Evolutionary conservation across 2,797 vertebrate genomes (phyloP), one percentile per base, ranked within the genome.

Genomic region (Neosalanx taihuensis): DNA sequence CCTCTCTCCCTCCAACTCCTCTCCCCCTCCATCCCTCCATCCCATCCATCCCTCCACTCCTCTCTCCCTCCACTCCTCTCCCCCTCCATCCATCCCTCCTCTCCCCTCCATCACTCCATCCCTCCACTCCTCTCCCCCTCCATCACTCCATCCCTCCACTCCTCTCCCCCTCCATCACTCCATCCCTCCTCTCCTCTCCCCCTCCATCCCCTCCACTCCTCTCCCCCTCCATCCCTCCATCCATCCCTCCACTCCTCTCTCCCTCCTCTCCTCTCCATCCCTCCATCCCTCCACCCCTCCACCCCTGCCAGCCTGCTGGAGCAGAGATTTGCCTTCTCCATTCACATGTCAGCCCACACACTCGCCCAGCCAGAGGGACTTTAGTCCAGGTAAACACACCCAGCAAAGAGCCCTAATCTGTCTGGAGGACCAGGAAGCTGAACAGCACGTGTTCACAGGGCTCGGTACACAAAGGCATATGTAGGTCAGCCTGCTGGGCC

Each of bases 281-380:
- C 18, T 9, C 46, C 57, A 20, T n/a, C 18, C 57, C 6, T 20
- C 23, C 57, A 23, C 18, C 23, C 5, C 18, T 12, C 51, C 51
- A 20, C 3, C 2, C 57, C 6, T 20, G 9, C 23, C 74, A 81
- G 37, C 37, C 58, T 73, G 84, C 88, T 90, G 86, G 86, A 82
- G 46, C 31, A 30, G 17, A 6, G n/a, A 26, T 59, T 20, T 65
- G 62, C 72, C 82, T 84, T 83, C 83, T 10, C 72, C 65, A 67
- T 85, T 74, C 71, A 86, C 81, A 72, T 80, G 77, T 71, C 75
- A 26, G 73, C 67, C 71, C 77, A 74, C 75, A 64, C 33, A 33
- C 58, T 26, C 41, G 64, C 59, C 79, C 74, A 71, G 4, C 73
- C 15, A 18, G 29, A 0, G 26, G 59, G 70, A 70, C 51, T 73